Percentiles rank a stretch among this genome's conserved stretches.
phyloP scores from a whole-genome alignment of 2,888 invertebrate species.

The Ophion ventricosus region DNA sequence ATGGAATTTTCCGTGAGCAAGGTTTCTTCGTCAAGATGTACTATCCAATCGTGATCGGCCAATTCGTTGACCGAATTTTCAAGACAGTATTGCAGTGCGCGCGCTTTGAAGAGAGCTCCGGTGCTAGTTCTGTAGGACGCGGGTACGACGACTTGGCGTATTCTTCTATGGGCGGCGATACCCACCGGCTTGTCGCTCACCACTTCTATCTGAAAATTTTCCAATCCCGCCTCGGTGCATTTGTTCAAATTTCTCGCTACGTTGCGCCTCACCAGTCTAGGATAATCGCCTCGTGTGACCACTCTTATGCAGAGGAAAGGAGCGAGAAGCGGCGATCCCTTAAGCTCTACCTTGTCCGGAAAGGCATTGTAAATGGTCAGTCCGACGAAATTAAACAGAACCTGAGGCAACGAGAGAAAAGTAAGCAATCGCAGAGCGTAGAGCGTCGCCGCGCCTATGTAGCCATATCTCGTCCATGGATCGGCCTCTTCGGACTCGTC shows the following conservation, averaged over 20 bases:
- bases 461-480: conserved; percentile 93
- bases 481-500: conserved; percentile 86
- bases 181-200: conserved; percentile 95
- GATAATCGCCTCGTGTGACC: conserved; percentile 97
- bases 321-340: conserved; percentile 95
- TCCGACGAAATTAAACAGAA: conserved; percentile 94
- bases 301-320: conserved; percentile 97
- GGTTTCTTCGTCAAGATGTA: conserved; percentile 99
- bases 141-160: conserved; percentile 95
- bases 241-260: conserved; percentile 94
- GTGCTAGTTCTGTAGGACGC: conserved; percentile 93
- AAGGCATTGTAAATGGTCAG: conserved; percentile 96
- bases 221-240: conserved; percentile 94
- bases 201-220: conserved; percentile 98
- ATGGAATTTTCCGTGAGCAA: conserved; percentile 96
- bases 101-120: conserved; percentile 96
- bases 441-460: conserved; percentile 88
- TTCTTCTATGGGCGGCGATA: conserved; percentile 90
- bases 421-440: conserved; percentile 92
- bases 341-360: conserved; percentile 94
- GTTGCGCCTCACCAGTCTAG: conserved; percentile 94
- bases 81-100: conserved; percentile 97
- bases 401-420: conserved; percentile 94
- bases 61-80: conserved; percentile 94
- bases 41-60: conserved; percentile 96